Evolutionary conservation across 1,140 invertebrate species (phyloP).

Genomic region (Bombus soroeensis): DNA sequence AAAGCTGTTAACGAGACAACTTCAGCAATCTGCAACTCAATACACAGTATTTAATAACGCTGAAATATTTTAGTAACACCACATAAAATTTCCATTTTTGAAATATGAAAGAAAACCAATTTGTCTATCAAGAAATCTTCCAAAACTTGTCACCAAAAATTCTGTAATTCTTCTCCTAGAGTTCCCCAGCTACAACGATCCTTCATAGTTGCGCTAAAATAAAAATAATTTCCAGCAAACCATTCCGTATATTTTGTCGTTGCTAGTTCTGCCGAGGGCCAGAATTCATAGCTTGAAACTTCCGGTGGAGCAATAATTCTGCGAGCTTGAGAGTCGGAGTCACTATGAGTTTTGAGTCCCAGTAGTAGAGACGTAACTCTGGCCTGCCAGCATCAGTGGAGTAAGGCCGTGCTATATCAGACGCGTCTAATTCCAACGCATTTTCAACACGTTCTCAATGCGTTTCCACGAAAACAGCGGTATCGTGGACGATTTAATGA

Average conservation of each 20-base stretch:
- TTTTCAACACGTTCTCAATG: not conserved
- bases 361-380: conserved; percentile 32
- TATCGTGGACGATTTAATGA: not conserved
- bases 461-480: not conserved
- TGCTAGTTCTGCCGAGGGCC: not conserved
- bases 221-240: conserved; percentile 25
- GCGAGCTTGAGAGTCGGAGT: not conserved
- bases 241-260: conserved; percentile 7
- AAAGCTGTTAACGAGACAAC: too few relatives aligned
- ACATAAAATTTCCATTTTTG: not conserved
- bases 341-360: not conserved
- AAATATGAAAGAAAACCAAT: not conserved
- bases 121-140: not conserved
- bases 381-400: conserved; percentile 32
- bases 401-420: conserved; percentile 34
- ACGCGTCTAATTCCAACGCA: not conserved
- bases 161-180: not conserved
- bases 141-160: not conserved
- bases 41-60: not conserved
- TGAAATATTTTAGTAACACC: not conserved
- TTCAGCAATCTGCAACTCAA: not conserved
- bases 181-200: not conserved
- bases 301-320: conserved; percentile 29
- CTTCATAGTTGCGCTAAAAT: not conserved
- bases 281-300: conserved; percentile 33